Conservation (phyloP, 1,140 invertebrate genomes). For the Drosophila paulistorum region DNA sequence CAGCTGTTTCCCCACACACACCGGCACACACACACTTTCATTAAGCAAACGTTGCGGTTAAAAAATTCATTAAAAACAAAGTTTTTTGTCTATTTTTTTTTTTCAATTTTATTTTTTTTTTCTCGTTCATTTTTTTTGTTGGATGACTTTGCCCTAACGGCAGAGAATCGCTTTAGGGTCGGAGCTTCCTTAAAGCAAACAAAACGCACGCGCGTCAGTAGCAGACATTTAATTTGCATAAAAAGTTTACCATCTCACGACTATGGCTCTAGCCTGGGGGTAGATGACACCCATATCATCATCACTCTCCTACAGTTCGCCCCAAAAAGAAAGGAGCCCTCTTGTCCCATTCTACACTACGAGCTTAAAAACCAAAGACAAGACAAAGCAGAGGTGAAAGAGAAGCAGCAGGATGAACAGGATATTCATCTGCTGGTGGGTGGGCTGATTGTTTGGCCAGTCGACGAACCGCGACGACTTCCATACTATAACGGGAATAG, state of each 20-base stretch:
- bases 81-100: conserved; percentile 30
- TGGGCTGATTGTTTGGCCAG: conserved; percentile 68
- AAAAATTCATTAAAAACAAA: conserved; percentile 74
- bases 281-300: conserved; percentile 45
- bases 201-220: conserved; percentile 74
- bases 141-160: neutral
- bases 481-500: conserved; percentile 46
- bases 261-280: conserved; percentile 29
- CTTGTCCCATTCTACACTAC: neutral
- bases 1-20: conserved; percentile 31
- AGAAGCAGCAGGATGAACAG: neutral
- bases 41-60: conserved; percentile 76
- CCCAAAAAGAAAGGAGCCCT: too few relatives aligned
- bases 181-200: conserved; percentile 61
- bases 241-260: conserved; percentile 65
- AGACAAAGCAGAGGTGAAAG: neutral
- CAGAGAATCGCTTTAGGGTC: conserved; percentile 9
- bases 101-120: conserved; percentile 18
- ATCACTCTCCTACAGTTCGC: neutral
- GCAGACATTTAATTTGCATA: conserved; percentile 80
- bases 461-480: conserved; percentile 67
- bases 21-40: conserved; percentile 51
- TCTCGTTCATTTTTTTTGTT: conserved; percentile 2
- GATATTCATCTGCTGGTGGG: conserved; percentile 46
- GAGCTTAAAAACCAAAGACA: neutral